Percentiles rank a stretch among this genome's conserved stretches.
Evolutionary conservation across 2,797 vertebrate genomes (phyloP).

Genomic region (Trichosurus vulpecula): DNA sequence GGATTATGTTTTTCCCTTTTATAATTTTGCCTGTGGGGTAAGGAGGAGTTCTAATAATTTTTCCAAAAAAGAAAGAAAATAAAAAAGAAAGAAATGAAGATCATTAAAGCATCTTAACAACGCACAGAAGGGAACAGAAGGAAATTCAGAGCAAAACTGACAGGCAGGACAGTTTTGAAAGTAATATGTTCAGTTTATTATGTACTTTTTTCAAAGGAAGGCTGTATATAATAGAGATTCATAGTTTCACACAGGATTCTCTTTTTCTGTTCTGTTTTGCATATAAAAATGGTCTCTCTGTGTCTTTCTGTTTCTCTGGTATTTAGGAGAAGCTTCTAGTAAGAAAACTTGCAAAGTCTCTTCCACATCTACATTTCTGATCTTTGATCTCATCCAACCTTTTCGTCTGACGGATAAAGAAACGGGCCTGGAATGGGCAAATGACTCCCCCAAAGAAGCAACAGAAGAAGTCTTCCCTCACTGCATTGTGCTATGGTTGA

Average conservation of each 20-base stretch:
- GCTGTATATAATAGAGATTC: not conserved
- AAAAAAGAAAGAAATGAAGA: not conserved
- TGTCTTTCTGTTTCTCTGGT: not conserved
- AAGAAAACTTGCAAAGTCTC: not conserved
- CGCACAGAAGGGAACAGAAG: not conserved
- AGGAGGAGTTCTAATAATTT: not conserved
- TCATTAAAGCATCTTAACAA: not conserved
- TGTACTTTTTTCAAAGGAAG: not conserved
- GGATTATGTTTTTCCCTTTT: not conserved
- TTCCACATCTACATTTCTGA: not conserved
- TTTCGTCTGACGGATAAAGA: not conserved
- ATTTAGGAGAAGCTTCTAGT: not conserved
- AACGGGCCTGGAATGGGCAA: not conserved
- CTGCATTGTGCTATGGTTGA: not conserved
- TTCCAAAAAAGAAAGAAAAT: not conserved
- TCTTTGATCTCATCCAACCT: not conserved
- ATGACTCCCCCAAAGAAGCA: not conserved
- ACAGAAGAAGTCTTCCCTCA: not conserved
- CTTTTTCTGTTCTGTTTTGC: not conserved
- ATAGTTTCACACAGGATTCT: not conserved
- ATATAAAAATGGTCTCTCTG: not conserved
- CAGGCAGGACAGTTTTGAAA: not conserved
- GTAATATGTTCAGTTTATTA: not conserved
- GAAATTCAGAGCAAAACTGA: not conserved
- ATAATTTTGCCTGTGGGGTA: not conserved